Evolutionary conservation across 2,888 invertebrate genomes (phyloP), one percentile per base, ranked within the genome.

Genomic region (Furcula furcula): DNA sequence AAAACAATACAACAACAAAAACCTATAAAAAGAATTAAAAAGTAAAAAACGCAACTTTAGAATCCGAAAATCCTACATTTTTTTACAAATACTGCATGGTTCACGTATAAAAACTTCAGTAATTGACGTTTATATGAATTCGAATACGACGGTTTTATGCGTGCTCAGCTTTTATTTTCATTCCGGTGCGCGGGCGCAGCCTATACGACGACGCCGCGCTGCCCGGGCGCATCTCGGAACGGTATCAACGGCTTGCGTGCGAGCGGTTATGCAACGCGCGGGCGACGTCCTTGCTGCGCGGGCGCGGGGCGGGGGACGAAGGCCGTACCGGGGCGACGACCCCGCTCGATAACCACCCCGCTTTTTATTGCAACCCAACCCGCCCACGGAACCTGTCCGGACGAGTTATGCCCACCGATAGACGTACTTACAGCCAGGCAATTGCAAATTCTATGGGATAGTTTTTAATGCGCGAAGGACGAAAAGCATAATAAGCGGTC

Each of bases 241-340:
- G 83, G 83, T 80, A 82, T 70, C 73, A 58, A 46, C 52, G 57
- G 45, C 60, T 76, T 78, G 82, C 82, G 76, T 79, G 82, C 73
- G 67, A 59, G 60, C 61, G 74, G 79, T 86, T 86, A 86, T 83
- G 86, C 81, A 86, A 86, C 69, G 55, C 48, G 56, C 71, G 70
- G 67, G 74, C 74, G 79, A 70, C 85, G 86, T 84, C 86, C 86
- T 86, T 87, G 78, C 68, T 50, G 62, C 47, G 57, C 54, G 59
- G 55, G 47, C 51, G 58, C 48, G 58, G 61, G 62, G 62, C 65
- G 65, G 63, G 59, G 70, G 71, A 64, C 75, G 84, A 84, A 83
- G 86, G 85, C 83, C 85, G 84, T 60, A 44, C 46, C 64, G 68
- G 83, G 76, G 61, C 85, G 72, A 61, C 76, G 81, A 84, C 82